Evolutionary conservation across 2,113 vertebrate genomes (phyloP), one percentile per base, ranked within the genome.

Genomic region (Cynopterus brachyotis): DNA sequence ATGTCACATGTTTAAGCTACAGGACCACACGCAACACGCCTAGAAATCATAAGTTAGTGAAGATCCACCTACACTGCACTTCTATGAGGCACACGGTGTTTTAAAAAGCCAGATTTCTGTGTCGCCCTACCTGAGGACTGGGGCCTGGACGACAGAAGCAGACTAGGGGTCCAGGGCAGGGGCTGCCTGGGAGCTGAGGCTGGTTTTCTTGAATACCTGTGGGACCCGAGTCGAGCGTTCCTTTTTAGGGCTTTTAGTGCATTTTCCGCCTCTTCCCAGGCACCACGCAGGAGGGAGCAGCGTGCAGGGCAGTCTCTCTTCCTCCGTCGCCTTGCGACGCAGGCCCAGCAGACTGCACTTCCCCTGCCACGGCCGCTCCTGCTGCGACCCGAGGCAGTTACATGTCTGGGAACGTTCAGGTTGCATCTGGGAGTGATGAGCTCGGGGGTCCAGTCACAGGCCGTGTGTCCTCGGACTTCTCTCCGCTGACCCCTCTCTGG

Each of bases 131-230:
- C 96, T 98, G 97, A 97, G 89, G 96, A 96, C 84, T 60, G 37
- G 91, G n/a, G 37, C 97, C 98, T 98, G 87, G 95, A 98, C 98
- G 97, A 98, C 85, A 98, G 96, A 98, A 97, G 93, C 78, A 89
- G 96, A 98, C 59, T 70, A 35, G 66, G 64, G 66, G 98, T 98
- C 97, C 98, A 96, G 53, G 96, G 97, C 47, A 98, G 98, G 98
- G 99, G 98, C 99, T 99, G 98, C 99, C 98, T 99, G 98, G 98
- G 98, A 98, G 97, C 96, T 97, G 97, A 97, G 97, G 95, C 98
- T 98, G 98, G 97, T 98, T 97, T 87, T 98, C 99, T 99, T 99
- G 99, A 98, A n/a, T 99, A 99, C 98, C 98, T 99, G 98, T 98
- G 98, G 95, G 98, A 97, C 97, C 98, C 98, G 97, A 97, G 98